Evolutionary conservation across 1,140 invertebrate species (phyloP).

Genomic region (Polypedilum vanderplanki): DNA sequence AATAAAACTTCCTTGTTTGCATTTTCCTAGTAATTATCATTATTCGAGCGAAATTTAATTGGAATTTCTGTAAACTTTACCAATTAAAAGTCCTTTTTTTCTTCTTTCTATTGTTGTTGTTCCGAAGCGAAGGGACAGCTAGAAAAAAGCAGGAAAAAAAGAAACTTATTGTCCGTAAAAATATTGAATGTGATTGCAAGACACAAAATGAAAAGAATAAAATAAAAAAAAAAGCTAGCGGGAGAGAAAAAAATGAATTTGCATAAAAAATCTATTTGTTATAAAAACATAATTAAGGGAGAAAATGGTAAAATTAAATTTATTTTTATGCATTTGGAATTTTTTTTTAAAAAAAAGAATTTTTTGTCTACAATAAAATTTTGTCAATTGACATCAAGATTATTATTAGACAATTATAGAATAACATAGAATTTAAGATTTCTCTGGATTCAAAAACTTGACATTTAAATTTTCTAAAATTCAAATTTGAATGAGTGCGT

Average conservation of each 20-base stretch:
- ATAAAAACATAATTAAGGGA: constrained; percentile 21
- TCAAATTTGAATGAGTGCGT: no score
- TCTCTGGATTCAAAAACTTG: no score
- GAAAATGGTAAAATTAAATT: constrained; percentile 8
- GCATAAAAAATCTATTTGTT: constrained; percentile 24
- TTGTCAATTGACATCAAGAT: no score
- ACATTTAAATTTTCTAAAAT: no score
- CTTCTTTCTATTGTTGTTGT: neutral
- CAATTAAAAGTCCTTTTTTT: constrained; percentile 26
- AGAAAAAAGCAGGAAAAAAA: neutral
- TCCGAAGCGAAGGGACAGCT: neutral
- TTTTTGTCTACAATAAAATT: no score
- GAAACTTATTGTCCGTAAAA: constrained; percentile 6
- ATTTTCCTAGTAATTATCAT: constrained; percentile 14
- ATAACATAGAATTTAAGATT: no score
- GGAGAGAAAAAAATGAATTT: neutral
- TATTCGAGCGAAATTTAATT: constrained; percentile 19
- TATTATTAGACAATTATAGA: no score
- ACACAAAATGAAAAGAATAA: neutral
- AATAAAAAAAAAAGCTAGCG: neutral
- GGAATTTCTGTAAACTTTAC: constrained; percentile 16
- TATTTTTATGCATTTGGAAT: neutral
- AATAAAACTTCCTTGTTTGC: constrained; percentile 18
- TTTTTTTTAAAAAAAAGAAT: no score
- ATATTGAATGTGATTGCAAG: constrained; percentile 13